These are phyloP conservation scores for Lucinisca nassula DNA, from an alignment of 2,888 invertebrate species.

Conservation along the genomic window DNA sequence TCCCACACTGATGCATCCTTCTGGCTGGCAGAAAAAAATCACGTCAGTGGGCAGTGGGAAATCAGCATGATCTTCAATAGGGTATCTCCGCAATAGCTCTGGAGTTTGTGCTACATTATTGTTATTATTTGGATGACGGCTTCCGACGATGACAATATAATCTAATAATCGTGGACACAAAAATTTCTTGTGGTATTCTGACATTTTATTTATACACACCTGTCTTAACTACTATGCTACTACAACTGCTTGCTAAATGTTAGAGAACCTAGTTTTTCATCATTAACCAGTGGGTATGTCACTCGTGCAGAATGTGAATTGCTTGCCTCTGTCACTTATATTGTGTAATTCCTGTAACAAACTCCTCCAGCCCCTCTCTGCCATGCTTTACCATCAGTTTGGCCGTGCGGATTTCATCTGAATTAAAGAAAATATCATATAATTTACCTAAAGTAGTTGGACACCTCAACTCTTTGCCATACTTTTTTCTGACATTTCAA, in stretches of 20 bases:
- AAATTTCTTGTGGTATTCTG: slow-evolving; percentile 85
- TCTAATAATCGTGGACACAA: slow-evolving; percentile 92
- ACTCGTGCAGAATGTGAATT: neutral
- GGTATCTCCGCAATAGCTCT: slow-evolving; percentile 96
- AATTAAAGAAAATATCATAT: neutral
- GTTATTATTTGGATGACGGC: slow-evolving; percentile 90
- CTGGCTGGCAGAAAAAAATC: slow-evolving; percentile 99
- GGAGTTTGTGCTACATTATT: slow-evolving; percentile 92
- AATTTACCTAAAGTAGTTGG: too few species aligned
- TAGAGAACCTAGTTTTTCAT: neutral
- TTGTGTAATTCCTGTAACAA: neutral
- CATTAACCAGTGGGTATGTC: slow-evolving; percentile 6
- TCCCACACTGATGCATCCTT: slow-evolving; percentile 96
- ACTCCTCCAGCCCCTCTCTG: neutral
- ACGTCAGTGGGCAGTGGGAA: slow-evolving; percentile 99
- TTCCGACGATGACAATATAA: slow-evolving; percentile 99
- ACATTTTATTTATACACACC: slow-evolving; percentile 47
- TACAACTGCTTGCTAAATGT: neutral
- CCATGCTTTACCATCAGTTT: neutral
- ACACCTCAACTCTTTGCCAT: too few species aligned
- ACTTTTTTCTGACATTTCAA: too few species aligned
- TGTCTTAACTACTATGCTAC: neutral
- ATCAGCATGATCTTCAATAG: slow-evolving; percentile 98
- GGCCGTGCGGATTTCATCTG: neutral
- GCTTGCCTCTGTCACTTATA: neutral